Evolutionary conservation across 1,140 invertebrate species (phyloP).

Genomic region (Zaprionus ornatus): DNA sequence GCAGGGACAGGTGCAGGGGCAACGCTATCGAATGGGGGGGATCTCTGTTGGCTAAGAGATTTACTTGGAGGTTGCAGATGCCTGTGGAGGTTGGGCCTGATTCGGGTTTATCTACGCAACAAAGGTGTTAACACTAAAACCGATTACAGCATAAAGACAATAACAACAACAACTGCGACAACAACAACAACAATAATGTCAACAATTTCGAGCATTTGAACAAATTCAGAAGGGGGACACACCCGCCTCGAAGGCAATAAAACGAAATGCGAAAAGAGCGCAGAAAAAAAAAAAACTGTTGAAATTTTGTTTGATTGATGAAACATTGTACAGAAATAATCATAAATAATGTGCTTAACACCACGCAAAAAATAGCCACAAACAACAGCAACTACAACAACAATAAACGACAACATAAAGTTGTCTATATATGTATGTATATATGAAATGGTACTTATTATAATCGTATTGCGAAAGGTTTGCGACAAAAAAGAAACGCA

Average conservation of each 20-base stretch:
- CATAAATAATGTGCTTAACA: slow-evolving; percentile 68
- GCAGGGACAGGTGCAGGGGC: neutral
- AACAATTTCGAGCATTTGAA: slow-evolving; percentile 5
- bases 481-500: slow-evolving; percentile 15
- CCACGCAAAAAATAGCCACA: neutral
- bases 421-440: slow-evolving; percentile 6
- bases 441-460: slow-evolving; percentile 27
- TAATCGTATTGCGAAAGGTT: slow-evolving; percentile 47
- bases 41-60: slow-evolving; percentile 1
- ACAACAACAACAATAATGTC: slow-evolving; percentile 7
- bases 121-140: slow-evolving; percentile 49
- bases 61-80: slow-evolving; percentile 29
- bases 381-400: slow-evolving; percentile 10
- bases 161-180: slow-evolving; percentile 1
- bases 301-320: slow-evolving; percentile 74
- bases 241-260: slow-evolving; percentile 24
- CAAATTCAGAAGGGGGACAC: slow-evolving; percentile 28
- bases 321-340: slow-evolving; percentile 72
- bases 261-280: slow-evolving; percentile 4
- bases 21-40: neutral
- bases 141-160: slow-evolving; percentile 49
- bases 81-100: slow-evolving; percentile 28
- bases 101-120: slow-evolving; percentile 39
- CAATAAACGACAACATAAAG: slow-evolving; percentile 29
- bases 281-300: slow-evolving; percentile 47